These are phyloP conservation scores for Promerops cafer DNA, from an alignment of 2,113 vertebrate species.

Conservation along the genomic window DNA sequence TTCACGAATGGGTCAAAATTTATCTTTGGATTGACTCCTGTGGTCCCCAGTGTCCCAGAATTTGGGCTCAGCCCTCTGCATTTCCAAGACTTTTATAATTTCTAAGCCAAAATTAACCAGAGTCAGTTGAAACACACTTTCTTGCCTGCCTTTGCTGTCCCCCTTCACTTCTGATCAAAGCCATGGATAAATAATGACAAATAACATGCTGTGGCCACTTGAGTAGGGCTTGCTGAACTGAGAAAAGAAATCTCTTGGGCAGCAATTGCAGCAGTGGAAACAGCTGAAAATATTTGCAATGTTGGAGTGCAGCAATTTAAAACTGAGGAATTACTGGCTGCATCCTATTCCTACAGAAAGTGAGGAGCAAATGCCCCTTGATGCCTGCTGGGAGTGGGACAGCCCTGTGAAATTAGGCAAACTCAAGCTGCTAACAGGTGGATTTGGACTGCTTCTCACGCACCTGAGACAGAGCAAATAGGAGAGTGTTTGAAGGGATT, in stretches of 20 bases:
- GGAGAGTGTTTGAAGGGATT: background rate
- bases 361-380: background rate
- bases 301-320: background rate
- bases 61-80: background rate
- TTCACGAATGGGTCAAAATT: background rate
- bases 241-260: background rate
- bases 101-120: background rate
- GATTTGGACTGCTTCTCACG: background rate
- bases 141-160: background rate
- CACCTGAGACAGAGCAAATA: background rate
- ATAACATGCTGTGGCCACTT: accelerated
- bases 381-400: background rate
- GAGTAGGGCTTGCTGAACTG: background rate
- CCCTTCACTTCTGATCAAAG: background rate
- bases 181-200: background rate
- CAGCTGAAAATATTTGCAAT: background rate
- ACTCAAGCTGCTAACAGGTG: background rate
- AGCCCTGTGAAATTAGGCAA: background rate
- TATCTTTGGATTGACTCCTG: background rate
- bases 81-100: background rate
- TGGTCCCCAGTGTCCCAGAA: background rate
- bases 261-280: background rate
- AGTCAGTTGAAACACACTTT: background rate
- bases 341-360: background rate
- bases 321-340: background rate